Percentiles rank a stretch among this genome's conserved stretches.
These are phyloP conservation scores for Chironomus tentans DNA, from an alignment of 2,888 invertebrate species.

Conservation along the genomic window DNA sequence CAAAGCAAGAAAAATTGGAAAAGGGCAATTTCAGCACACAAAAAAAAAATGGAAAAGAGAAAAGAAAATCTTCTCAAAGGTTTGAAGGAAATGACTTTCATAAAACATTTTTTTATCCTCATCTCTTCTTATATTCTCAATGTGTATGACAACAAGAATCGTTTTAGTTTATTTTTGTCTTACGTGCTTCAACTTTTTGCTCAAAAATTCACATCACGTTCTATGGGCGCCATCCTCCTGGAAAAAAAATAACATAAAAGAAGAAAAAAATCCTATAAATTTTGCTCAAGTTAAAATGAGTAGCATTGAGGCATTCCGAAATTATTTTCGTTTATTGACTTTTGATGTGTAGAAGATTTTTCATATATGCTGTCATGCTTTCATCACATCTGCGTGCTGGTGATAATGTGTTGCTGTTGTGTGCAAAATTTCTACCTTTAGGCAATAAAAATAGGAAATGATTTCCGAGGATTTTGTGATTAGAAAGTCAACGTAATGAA, in stretches of 20 bases:
- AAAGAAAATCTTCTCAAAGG: neutral
- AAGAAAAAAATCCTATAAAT: neutral
- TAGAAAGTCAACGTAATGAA: neutral
- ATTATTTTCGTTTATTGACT: neutral
- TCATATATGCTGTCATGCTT: neutral
- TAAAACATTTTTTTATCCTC: neutral
- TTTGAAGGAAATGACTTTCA: constrained; percentile 4
- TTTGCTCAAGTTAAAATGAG: neutral
- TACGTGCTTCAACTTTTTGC: neutral
- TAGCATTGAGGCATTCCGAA: neutral
- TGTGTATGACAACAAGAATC: neutral
- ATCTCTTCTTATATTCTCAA: neutral
- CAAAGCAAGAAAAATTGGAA: neutral
- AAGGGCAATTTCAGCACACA: neutral
- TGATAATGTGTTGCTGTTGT: neutral
- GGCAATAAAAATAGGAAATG: neutral
- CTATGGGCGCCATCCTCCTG: neutral
- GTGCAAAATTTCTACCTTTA: neutral
- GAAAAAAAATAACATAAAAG: neutral
- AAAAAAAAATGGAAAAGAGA: neutral
- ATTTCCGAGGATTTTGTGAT: no score
- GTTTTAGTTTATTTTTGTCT: constrained; percentile 1
- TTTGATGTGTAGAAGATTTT: neutral
- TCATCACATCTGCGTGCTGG: no score
- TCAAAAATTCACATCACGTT: constrained; percentile 1